A percentile compares a stretch with the other conserved stretches of the same genome.
phyloP scores from a whole-genome alignment of 2,888 invertebrate species.

The Aspidapion aeneum region DNA sequence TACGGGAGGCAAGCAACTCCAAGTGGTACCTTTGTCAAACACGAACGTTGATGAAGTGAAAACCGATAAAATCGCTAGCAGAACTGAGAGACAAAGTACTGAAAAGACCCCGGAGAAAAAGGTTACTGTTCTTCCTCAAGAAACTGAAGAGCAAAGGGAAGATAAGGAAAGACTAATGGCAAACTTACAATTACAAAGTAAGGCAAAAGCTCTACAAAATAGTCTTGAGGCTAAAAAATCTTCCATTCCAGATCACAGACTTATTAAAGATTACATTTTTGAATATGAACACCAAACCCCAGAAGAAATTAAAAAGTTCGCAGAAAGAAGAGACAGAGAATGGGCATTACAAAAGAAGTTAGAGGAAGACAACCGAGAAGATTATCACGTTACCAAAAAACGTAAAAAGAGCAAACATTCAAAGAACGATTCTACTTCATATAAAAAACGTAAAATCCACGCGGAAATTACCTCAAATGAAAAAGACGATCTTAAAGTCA shows the following conservation, averaged over 20 bases:
- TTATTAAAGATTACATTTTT: constrained; percentile 40
- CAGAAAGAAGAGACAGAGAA: constrained; percentile 46
- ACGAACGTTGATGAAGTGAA: constrained; percentile 13
- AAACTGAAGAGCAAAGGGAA: constrained; percentile 35
- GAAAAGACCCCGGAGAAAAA: constrained; percentile 17
- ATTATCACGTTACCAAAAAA: constrained; percentile 50
- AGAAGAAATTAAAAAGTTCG: constrained; percentile 47
- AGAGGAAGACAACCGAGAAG: constrained; percentile 37
- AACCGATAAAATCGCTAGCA: constrained; percentile 1
- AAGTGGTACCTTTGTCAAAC: constrained; percentile 41
- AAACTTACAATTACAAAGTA: constrained; percentile 43
- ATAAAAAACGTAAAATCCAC: constrained; percentile 49
- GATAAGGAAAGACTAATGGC: constrained; percentile 41
- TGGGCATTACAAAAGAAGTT: constrained; percentile 47
- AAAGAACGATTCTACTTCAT: constrained; percentile 47
- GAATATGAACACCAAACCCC: constrained; percentile 46
- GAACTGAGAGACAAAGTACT: constrained; percentile 8
- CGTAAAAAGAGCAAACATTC: constrained; percentile 57
- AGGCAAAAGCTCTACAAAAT: constrained; percentile 34
- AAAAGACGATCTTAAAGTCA: constrained; percentile 52
- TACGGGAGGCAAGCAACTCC: constrained; percentile 44
- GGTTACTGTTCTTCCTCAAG: constrained; percentile 21
- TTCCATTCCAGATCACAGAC: constrained; percentile 28
- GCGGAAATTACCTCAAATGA: constrained; percentile 53
- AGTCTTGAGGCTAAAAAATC: constrained; percentile 28